Conservation (phyloP, 2,113 vertebrate genomes). For the Tragelaphus imberbis region DNA sequence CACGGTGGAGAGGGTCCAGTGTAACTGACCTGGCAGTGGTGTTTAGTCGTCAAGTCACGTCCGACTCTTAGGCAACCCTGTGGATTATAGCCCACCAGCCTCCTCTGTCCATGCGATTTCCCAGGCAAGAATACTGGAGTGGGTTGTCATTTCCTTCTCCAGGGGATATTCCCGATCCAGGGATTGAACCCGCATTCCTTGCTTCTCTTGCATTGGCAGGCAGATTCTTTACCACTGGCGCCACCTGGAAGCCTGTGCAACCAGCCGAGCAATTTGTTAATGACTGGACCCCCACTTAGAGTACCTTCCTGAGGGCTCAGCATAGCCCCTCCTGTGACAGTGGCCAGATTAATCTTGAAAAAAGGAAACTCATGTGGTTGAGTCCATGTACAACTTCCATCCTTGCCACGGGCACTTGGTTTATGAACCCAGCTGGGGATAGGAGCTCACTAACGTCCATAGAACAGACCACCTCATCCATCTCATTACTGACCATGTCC, state of each 20-base stretch:
- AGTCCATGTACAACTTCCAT: neutral
- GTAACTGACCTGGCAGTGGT: neutral
- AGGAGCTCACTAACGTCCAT: neutral
- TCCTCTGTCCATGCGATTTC: neutral
- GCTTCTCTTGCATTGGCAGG: neutral
- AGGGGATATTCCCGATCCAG: neutral
- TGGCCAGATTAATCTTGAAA: neutral
- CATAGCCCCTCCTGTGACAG: too few species aligned
- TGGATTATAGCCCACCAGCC: neutral
- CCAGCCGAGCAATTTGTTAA: too few species aligned
- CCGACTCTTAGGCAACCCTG: neutral
- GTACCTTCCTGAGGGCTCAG: neutral
- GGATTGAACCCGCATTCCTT: neutral
- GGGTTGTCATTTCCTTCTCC: neutral
- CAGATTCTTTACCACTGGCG: neutral
- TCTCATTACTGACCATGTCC: neutral
- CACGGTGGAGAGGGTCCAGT: too few species aligned
- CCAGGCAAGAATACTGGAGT: neutral
- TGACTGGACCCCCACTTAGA: neutral
- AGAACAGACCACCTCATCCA: neutral
- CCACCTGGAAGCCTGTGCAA: neutral
- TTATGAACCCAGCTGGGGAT: neutral
- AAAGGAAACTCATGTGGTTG: neutral
- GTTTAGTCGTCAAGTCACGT: neutral
- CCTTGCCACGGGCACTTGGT: neutral